Conservation (phyloP, 2,797 vertebrate species). For the Chromobotia macracanthus region DNA sequence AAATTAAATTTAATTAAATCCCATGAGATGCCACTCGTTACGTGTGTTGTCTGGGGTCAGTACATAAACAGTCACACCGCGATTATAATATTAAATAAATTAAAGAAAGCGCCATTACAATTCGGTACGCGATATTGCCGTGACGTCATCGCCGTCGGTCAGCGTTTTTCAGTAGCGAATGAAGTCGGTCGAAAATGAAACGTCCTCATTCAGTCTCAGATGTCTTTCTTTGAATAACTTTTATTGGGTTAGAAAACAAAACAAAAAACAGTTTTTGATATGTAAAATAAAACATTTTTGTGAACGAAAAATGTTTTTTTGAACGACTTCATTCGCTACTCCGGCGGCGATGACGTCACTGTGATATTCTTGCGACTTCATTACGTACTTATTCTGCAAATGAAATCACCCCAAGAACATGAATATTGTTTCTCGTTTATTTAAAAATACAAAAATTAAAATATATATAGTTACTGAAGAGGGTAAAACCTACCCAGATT, state of each 20-base stretch:
- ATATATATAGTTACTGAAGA: slow-evolving; percentile 37
- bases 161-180: too few relatives aligned
- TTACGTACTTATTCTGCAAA: background rate
- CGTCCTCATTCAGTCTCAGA: too few relatives aligned
- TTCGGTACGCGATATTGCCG: background rate
- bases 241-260: background rate
- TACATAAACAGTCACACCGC: too few relatives aligned
- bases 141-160: background rate
- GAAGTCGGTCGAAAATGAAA: too few relatives aligned
- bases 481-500: slow-evolving; percentile 37
- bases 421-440: slow-evolving; percentile 33
- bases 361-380: background rate
- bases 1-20: too few relatives aligned
- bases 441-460: slow-evolving; percentile 50
- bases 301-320: too few relatives aligned
- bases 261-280: too few relatives aligned
- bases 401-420: background rate
- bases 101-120: background rate
- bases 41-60: background rate
- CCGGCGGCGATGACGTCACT: too few relatives aligned
- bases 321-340: too few relatives aligned
- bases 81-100: background rate
- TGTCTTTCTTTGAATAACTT: too few relatives aligned
- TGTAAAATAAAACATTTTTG: too few relatives aligned
- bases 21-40: background rate